Base-by-base conservation (phyloP, 2,797 vertebrate genomes). In the Cebuella pygmaea region DNA sequence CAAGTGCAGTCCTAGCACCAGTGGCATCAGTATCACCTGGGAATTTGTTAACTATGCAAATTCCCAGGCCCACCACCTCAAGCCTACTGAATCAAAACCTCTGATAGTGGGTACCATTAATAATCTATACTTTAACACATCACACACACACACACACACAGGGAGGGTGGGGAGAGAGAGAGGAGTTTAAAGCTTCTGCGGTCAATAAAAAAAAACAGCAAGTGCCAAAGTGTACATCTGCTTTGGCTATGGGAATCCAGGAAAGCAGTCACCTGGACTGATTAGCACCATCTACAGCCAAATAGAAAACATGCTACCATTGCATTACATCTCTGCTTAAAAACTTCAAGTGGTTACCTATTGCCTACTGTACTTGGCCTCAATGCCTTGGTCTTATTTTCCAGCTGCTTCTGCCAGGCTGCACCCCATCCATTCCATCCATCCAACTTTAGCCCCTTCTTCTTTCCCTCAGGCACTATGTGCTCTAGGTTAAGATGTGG, bases 41-140 rank as follows among this genome's bases (percentile, higher is more conserved):
- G 39, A 97, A 95, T n/a, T 92, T 64, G 67, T 78, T 88, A 87
- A 50, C 44, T 88, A 91, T 93, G 33, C 27, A 90, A 75, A 96
- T 85, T 87, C 52, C 76, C 33, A 76, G 52, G 33, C 33, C 26
- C 20, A 67, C 33, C 17, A 78, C 30, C 33, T 76, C 33, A 95
- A 33, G 93, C 36, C 10, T 41, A 48, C 50, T 70, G 41, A 89
- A 59, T 27, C 57, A 90, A 84, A 95, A 64, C 22, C 33, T 74
- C 59, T 48, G 10, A 30, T 4, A 1, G 6, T 92, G 2, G 14
- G 4, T 61, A 39, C 27, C 36, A 41, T 72, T 39, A 72, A 36
- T 85, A 70, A 82, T 84, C 61, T 76, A 30, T 72, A 30, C 67
- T 80, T 93, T 82, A 96, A 59, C 15, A 90, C 30, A 61, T 72